Conservation (phyloP, 2,888 invertebrate species). For the Nomada fucata region DNA sequence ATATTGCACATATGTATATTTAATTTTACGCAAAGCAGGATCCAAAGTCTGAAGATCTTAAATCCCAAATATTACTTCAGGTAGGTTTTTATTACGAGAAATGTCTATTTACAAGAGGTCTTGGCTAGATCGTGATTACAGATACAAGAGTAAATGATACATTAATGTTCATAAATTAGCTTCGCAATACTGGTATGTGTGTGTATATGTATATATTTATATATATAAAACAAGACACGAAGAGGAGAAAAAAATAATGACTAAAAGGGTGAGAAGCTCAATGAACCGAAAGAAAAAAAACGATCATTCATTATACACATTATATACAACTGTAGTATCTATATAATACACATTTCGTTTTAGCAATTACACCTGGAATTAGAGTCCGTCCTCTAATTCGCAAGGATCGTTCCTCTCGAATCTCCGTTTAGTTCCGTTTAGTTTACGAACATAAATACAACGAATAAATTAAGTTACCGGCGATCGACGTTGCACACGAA, state of each 20-base stretch:
- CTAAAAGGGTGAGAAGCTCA: slow-evolving; percentile 54
- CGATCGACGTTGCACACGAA: slow-evolving; percentile 40
- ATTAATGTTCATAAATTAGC: slow-evolving; percentile 77
- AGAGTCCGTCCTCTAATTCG: slow-evolving; percentile 16
- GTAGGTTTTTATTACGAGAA: slow-evolving; percentile 80
- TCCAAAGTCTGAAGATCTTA: background rate
- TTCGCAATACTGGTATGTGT: slow-evolving; percentile 77
- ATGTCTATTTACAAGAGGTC: slow-evolving; percentile 81
- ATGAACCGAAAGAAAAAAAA: slow-evolving; percentile 58
- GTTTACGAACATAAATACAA: slow-evolving; percentile 69
- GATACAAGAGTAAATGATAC: slow-evolving; percentile 66
- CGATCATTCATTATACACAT: slow-evolving; percentile 77
- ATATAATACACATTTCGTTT: slow-evolving; percentile 56
- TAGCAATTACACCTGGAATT: slow-evolving; percentile 37
- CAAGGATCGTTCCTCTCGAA: slow-evolving; percentile 10
- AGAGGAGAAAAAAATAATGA: slow-evolving; percentile 49
- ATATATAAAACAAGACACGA: slow-evolving; percentile 29
- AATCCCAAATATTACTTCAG: slow-evolving; percentile 48
- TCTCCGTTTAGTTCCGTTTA: slow-evolving; percentile 32
- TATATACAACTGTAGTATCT: slow-evolving; percentile 78
- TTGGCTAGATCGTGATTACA: slow-evolving; percentile 76
- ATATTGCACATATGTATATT: background rate
- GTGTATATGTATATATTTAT: slow-evolving; percentile 50
- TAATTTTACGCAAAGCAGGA: too few relatives aligned
- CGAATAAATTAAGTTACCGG: slow-evolving; percentile 71